Evolutionary conservation across 2,888 invertebrate species (phyloP), one percentile per base, ranked within the genome.

Genomic region (Eledona agricola): DNA sequence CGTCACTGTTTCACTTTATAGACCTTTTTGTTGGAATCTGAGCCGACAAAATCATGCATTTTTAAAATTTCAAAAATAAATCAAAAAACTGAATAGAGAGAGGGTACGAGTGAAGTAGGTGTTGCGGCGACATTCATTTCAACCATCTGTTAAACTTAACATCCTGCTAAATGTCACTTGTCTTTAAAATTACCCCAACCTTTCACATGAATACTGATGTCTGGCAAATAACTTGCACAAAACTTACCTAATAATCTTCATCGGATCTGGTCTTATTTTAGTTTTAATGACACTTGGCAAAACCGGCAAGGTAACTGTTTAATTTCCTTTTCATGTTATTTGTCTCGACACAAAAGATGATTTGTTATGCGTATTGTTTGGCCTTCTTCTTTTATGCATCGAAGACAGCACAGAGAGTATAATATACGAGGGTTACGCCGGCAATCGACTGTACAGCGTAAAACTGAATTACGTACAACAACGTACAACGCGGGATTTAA

Each of bases 161-260:
- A 50, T 54, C 50, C 19, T 19, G 20, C 45, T 43, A 55, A 55
- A 51, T 55, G 51, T 55, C 55, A 47, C 50, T 35, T 43, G 40
- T 40, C 40, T 40, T 17, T 5, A 2, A n/a, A 15, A 26, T 26
- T 25, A 10, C 16, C 7, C 3, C 13, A 26, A 37, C 22, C 37
- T 23, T 23, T 37, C 12, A 25, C 20, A 7, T 25, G 25, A 16
- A 26, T 40, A n/a, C n/a, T n/a, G n/a, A n/a, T n/a, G n/a, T n/a
- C 16, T 26, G 19, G 26, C 9, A 15, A 25, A 38, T 35, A 35
- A 35, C 20, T 19, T 22, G 22, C 37, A 25, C 26, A 26, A 26
- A 34, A 25, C 16, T 35, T 35, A n/a, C 15, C 13, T 25, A 25
- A 26, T 25, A 40, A 40, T 26, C 17, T n/a, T 6, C 17, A 38